These are phyloP conservation scores for Spisula solida DNA, from an alignment of 2,888 invertebrate species.

Conservation along the genomic window DNA sequence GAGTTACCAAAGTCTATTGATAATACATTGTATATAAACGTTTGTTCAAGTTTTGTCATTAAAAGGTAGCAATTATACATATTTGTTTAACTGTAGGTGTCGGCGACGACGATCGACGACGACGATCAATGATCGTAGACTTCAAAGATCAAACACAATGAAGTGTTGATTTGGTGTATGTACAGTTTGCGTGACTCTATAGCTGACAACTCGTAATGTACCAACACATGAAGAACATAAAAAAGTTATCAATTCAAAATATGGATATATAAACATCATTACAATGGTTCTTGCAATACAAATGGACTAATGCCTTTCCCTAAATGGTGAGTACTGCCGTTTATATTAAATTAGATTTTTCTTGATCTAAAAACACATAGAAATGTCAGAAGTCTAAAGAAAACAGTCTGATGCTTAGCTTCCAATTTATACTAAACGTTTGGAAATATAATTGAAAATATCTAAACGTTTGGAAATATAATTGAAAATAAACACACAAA, in stretches of 20 bases:
- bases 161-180: conserved; percentile 12
- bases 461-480: neutral
- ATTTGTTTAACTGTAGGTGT: conserved; percentile 45
- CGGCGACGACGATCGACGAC: neutral
- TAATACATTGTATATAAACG: conserved; percentile 36
- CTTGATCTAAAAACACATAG: neutral
- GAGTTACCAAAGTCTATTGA: neutral
- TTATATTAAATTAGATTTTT: neutral
- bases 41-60: conserved; percentile 44
- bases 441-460: neutral
- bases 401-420: no score
- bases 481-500: neutral
- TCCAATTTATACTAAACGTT: neutral
- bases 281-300: neutral
- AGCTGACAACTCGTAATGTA: neutral
- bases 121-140: neutral
- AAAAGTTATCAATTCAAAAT: conserved; percentile 5
- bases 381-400: neutral
- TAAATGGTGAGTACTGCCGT: neutral
- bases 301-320: neutral
- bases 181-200: neutral
- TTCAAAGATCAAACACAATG: conserved; percentile 16
- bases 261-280: conserved; percentile 13
- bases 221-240: neutral
- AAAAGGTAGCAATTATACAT: conserved; percentile 43